Base-by-base conservation (phyloP, 2,113 vertebrate species). In the Sciurus niger region DNA sequence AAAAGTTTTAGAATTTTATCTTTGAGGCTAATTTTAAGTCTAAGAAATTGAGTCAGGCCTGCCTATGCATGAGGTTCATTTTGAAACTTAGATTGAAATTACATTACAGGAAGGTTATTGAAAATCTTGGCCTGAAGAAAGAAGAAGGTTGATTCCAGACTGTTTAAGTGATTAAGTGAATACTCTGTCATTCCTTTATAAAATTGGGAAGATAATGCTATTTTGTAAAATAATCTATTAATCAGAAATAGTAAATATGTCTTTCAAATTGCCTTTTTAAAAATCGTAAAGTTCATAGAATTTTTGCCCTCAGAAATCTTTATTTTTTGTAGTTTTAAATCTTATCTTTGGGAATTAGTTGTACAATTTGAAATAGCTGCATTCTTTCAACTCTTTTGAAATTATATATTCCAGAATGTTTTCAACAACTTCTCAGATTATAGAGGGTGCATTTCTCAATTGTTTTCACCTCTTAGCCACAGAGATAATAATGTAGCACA, bases 141-240 rank as follows among this genome's bases (percentile, higher is more conserved):
- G 46, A 76, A 90, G 34, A 78, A n/a, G 93, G 17, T 89, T 78
- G 70, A 72, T 89, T 95, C 14, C 60, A 83, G 32, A 67, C 40
- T 84, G 8, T 68, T 78, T 46, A 73, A 30, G 4, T 88, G 65
- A 73, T 67, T 80, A 72, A 93, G 24, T 93, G n/a, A 67, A 28
- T 9, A 78, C 8, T 34, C 24, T 68, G 25, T 86, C 22, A 17
- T 79, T 73, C 0, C 7, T 92, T 84, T 83, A 73, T 58, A 72
- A 30, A 87, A 22, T 79, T 90, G 53, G 32, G 48, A 82, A 73
- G 46, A 74, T 13, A 83, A 79, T 1, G 28, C 90, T 46, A 43
- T 84, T 95, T 79, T 96, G 80, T 28, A 78, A 94, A 89, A 84
- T 83, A 73, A 88, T 84, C 7, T 68, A 48, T 53, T 80, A 87